Conservation (phyloP, 2,113 vertebrate species). For the Calidris pugnax region DNA sequence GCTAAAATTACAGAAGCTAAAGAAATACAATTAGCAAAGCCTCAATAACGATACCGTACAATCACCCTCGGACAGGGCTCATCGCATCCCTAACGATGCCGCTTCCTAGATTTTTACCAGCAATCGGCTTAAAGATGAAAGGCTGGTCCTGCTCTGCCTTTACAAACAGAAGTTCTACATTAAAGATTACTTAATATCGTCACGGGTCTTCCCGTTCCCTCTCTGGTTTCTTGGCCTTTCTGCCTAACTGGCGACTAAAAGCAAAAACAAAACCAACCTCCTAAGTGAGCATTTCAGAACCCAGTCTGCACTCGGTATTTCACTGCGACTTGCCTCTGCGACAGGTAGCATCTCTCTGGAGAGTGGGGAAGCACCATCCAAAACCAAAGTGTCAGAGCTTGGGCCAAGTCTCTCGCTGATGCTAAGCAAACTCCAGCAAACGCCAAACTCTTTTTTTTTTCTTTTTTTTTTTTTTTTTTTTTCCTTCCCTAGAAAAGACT, state of each 20-base stretch:
- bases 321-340: conserved; percentile 22
- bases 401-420: neutral
- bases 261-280: neutral
- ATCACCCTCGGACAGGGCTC: neutral
- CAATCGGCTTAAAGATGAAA: neutral
- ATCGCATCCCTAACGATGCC: neutral
- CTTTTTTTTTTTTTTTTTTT: neutral
- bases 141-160: neutral
- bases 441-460: neutral
- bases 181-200: neutral
- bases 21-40: conserved; percentile 15
- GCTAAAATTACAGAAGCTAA: conserved; percentile 11
- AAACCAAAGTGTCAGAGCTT: conserved; percentile 37
- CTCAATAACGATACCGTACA: fast-evolving
- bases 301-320: neutral
- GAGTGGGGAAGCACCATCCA: conserved; percentile 31
- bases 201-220: neutral
- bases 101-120: neutral
- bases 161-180: neutral
- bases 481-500: neutral
- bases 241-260: neutral
- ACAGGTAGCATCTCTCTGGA: conserved; percentile 62
- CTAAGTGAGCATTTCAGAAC: neutral
- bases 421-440: conserved; percentile 25
- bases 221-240: conserved; percentile 3